A percentile compares a stretch with the other conserved stretches of the same genome.
phyloP scores from a whole-genome alignment of 1,140 invertebrate genomes.

The Procambarus clarkii region DNA sequence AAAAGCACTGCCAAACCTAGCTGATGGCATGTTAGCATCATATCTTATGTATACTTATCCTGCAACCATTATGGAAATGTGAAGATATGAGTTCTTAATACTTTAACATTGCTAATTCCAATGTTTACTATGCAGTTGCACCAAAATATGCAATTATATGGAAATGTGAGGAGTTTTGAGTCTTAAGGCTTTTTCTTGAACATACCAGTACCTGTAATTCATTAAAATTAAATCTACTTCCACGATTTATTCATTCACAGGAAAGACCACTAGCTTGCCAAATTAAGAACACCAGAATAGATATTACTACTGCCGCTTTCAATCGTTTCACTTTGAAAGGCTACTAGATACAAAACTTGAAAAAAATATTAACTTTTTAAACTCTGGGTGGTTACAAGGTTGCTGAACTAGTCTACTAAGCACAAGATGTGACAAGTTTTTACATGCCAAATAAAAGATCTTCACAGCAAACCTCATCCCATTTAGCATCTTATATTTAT shows the following conservation, averaged over 20 bases:
- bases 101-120: neutral
- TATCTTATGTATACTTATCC: neutral
- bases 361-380: neutral
- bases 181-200: neutral
- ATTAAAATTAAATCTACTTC: neutral
- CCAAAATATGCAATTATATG: neutral
- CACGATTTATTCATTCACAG: neutral
- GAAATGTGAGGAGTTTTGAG: slow-evolving; percentile 5
- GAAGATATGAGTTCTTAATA: neutral
- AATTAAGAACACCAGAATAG: neutral
- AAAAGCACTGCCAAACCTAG: neutral
- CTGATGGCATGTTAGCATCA: neutral
- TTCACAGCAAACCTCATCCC: neutral
- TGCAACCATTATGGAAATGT: neutral
- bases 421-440: neutral
- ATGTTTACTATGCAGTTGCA: neutral
- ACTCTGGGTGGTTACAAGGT: neutral
- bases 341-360: neutral
- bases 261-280: neutral
- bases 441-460: neutral
- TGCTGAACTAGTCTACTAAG: neutral
- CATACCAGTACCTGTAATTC: neutral
- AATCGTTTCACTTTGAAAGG: neutral
- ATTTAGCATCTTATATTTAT: neutral
- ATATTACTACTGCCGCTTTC: neutral